phyloP scores from a whole-genome alignment of 2,113 vertebrate genomes.

The Notothenia rossii region DNA sequence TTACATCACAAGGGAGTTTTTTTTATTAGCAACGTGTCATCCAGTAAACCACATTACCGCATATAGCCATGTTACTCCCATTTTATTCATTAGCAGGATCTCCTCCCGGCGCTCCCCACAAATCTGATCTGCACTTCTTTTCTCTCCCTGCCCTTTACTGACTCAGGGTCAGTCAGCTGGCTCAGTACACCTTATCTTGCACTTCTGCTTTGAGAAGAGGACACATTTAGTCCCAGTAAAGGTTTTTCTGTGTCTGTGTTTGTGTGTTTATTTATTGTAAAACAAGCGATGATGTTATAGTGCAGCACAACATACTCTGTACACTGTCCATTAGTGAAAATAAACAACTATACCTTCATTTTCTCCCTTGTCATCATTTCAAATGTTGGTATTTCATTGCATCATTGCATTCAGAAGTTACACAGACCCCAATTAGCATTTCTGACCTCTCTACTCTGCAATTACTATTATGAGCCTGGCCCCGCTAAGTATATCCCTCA shows the following conservation, averaged over 20 bases:
- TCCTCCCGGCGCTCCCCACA: constrained; percentile 30
- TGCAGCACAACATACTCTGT: constrained; percentile 67
- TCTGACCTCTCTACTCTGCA: constrained; percentile 35
- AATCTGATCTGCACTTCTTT: constrained; percentile 20
- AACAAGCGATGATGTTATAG: constrained; percentile 62
- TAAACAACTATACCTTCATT: constrained; percentile 59
- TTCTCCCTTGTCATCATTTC: constrained; percentile 16
- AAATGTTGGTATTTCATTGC: neutral
- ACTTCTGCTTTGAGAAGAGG: constrained; percentile 43
- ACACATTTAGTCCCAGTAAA: constrained; percentile 14
- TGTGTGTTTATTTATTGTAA: constrained; percentile 80
- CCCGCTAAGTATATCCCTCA: constrained; percentile 46
- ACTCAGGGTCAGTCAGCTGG: constrained; percentile 10
- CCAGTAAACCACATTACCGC: constrained; percentile 23
- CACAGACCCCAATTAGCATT: constrained; percentile 24
- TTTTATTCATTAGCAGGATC: constrained; percentile 47
- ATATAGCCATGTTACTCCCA: constrained; percentile 45
- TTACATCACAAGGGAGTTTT: constrained; percentile 36
- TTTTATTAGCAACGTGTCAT: constrained; percentile 3
- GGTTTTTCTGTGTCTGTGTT: constrained; percentile 41
- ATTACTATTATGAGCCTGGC: constrained; percentile 22
- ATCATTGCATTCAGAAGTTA: constrained; percentile 3
- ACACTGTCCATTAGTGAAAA: constrained; percentile 71
- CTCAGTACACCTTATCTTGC: neutral
- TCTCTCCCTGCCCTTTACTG: constrained; percentile 10